phyloP scores from a whole-genome alignment of 2,888 invertebrate genomes.

The Chrysolina americana region DNA sequence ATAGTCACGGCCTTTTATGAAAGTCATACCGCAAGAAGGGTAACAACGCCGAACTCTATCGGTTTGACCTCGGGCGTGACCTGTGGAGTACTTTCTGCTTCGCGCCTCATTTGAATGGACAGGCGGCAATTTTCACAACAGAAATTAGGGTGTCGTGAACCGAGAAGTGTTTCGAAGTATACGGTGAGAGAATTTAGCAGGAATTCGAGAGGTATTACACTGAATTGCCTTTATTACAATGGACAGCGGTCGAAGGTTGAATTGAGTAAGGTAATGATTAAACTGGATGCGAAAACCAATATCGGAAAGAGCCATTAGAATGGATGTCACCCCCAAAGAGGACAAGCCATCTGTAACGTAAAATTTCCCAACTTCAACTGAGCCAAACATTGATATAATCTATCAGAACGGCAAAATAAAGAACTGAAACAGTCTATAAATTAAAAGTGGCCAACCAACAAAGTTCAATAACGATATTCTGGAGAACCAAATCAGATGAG shows the following conservation, averaged over 20 bases:
- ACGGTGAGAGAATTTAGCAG: conserved; percentile 2
- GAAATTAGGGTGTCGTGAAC: conserved; percentile 11
- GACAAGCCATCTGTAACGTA: too few relatives aligned
- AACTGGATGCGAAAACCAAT: too few relatives aligned
- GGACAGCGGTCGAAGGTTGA: background rate
- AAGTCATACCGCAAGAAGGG: background rate
- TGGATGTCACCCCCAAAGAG: too few relatives aligned
- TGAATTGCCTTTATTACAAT: background rate
- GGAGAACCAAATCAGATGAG: too few relatives aligned
- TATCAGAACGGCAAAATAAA: too few relatives aligned
- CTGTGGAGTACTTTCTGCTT: conserved; percentile 1
- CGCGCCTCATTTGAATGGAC: background rate
- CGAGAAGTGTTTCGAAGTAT: background rate
- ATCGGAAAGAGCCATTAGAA: too few relatives aligned
- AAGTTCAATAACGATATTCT: too few relatives aligned
- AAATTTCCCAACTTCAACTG: too few relatives aligned
- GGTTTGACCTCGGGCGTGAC: conserved; percentile 13
- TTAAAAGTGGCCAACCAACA: too few relatives aligned
- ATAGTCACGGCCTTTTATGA: background rate
- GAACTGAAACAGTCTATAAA: too few relatives aligned
- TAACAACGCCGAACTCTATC: background rate
- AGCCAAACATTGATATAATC: too few relatives aligned
- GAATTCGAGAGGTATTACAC: conserved; percentile 4
- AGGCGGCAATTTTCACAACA: conserved; percentile 15
- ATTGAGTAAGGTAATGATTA: too few relatives aligned